Conservation (phyloP, 1,140 invertebrate genomes). For the Trichomalopsis sarcophagae region DNA sequence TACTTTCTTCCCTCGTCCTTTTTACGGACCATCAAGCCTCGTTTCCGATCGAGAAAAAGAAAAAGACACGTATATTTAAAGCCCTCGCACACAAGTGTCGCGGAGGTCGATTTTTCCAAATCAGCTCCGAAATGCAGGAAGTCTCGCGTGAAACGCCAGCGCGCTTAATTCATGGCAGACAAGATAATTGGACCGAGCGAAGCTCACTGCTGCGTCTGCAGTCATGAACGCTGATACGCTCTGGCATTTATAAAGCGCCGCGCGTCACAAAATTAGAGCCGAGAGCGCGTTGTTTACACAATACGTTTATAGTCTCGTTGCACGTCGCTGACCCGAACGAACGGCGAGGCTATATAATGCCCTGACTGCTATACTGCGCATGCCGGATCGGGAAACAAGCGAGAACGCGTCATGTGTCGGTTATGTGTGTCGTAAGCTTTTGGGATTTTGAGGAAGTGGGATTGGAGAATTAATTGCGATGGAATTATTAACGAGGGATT, state of each 20-base stretch:
- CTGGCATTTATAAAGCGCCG: not conserved
- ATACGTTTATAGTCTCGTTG: conserved; percentile 4
- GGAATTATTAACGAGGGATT: not conserved
- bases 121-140: not conserved
- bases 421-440: not conserved
- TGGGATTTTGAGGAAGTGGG: not conserved
- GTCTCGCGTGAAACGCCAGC: conserved; percentile 20
- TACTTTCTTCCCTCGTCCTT: not conserved
- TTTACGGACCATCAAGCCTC: not conserved
- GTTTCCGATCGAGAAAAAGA: not conserved
- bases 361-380: not conserved
- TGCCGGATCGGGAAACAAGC: not conserved
- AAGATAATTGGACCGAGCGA: conserved; percentile 60
- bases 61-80: too few relatives aligned
- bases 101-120: not conserved
- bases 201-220: not conserved
- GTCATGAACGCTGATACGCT: not conserved
- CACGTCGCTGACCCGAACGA: not conserved
- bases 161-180: conserved; percentile 60
- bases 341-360: not conserved
- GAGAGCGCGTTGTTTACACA: not conserved
- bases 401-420: not conserved
- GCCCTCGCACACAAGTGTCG: too few relatives aligned
- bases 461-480: not conserved
- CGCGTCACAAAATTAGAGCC: not conserved